These are phyloP conservation scores for Cryptomyrus ogoouensis DNA, from an alignment of 2,113 vertebrate species.

Conservation along the genomic window DNA sequence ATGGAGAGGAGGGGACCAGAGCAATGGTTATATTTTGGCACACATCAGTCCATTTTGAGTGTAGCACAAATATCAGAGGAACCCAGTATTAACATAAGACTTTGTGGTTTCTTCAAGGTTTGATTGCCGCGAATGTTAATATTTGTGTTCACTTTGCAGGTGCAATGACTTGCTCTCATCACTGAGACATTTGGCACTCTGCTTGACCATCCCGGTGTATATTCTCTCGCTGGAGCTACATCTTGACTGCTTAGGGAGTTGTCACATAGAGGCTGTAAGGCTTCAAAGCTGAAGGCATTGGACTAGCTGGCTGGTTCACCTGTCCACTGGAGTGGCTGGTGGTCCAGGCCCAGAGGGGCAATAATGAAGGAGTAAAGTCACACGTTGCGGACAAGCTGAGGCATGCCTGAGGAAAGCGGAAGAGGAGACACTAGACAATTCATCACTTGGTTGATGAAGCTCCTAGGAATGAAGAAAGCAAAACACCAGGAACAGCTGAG, in stretches of 20 bases:
- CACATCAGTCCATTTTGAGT: background rate
- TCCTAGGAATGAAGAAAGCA: background rate
- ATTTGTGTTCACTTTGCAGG: background rate
- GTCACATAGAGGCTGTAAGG: constrained; percentile 15
- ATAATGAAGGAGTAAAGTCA: background rate
- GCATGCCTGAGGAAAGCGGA: background rate
- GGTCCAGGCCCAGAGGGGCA: background rate
- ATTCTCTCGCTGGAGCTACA: background rate
- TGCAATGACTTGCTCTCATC: background rate
- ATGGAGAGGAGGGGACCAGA: background rate
- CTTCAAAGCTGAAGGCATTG: constrained; percentile 16
- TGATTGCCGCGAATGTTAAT: constrained; percentile 26
- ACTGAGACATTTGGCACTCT: background rate
- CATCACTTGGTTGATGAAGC: background rate
- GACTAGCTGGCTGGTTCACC: background rate
- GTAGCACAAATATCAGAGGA: background rate
- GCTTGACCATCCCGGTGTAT: background rate
- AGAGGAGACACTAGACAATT: background rate
- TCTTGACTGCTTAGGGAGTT: background rate
- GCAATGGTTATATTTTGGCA: background rate
- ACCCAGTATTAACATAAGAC: background rate
- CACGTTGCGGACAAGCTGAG: background rate
- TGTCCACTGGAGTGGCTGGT: background rate
- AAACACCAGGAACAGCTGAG: constrained; percentile 15
- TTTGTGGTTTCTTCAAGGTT: background rate